Evolutionary conservation across 2,888 invertebrate genomes (phyloP).

Genomic region (Fragum fragum): DNA sequence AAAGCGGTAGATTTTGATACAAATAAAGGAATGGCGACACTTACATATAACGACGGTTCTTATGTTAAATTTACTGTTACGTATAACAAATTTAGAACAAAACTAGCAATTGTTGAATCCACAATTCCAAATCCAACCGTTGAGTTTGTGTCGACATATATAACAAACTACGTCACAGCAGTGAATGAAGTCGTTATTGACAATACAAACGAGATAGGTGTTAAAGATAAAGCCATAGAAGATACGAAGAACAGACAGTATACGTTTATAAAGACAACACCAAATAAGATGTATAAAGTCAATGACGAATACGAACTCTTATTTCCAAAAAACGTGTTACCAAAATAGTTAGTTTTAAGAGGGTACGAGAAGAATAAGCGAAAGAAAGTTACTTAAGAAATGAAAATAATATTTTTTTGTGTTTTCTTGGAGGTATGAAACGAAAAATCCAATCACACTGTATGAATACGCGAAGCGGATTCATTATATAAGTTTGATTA

Average conservation of each 20-base stretch:
- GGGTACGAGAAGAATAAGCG: too few relatives aligned
- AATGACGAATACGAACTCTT: constrained; percentile 32
- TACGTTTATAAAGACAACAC: constrained; percentile 47
- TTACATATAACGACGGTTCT: constrained; percentile 26
- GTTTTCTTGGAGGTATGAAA: too few relatives aligned
- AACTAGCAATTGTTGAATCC: constrained; percentile 12
- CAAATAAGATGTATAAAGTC: constrained; percentile 38
- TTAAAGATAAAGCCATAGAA: constrained; percentile 33
- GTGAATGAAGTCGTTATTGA: constrained; percentile 34
- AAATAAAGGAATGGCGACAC: not conserved
- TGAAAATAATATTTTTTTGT: too few relatives aligned
- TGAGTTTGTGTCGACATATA: constrained; percentile 38
- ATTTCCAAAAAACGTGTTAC: constrained; percentile 26
- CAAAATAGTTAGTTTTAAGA: not conserved
- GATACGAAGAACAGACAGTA: constrained; percentile 26
- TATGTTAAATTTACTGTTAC: constrained; percentile 5
- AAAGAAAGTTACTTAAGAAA: too few relatives aligned
- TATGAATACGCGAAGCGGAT: too few relatives aligned
- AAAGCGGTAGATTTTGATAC: constrained; percentile 4
- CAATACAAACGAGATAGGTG: not conserved
- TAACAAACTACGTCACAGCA: constrained; percentile 39
- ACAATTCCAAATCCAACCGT: constrained; percentile 22
- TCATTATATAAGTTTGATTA: too few relatives aligned
- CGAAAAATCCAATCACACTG: too few relatives aligned
- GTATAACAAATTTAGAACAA: constrained; percentile 22